These are phyloP conservation scores for Tetheella fluctuosa DNA, from an alignment of 2,888 invertebrate species.

Conservation along the genomic window DNA sequence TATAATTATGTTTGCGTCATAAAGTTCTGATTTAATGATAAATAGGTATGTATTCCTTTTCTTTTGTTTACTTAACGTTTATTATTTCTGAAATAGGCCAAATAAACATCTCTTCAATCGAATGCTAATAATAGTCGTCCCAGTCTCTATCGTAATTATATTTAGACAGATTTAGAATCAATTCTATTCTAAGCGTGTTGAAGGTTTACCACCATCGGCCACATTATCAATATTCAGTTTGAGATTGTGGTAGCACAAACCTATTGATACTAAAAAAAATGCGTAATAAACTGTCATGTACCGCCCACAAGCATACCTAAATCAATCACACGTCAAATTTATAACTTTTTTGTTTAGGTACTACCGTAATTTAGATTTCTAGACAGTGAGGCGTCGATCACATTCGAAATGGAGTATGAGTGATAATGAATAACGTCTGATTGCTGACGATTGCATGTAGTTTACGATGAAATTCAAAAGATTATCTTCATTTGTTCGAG, in stretches of 20 bases:
- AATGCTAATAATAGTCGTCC: not conserved
- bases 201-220: too few species aligned
- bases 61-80: not conserved
- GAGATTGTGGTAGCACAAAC: not conserved
- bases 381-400: slow-evolving; percentile 11
- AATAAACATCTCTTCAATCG: not conserved
- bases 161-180: too few species aligned
- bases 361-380: not conserved
- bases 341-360: not conserved
- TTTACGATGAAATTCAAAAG: not conserved
- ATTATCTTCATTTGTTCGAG: not conserved
- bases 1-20: too few species aligned
- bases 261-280: too few species aligned
- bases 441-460: not conserved
- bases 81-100: not conserved
- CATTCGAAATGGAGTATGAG: slow-evolving; percentile 3
- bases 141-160: not conserved
- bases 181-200: too few species aligned
- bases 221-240: too few species aligned
- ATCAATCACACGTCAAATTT: not conserved
- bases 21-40: not conserved
- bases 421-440: not conserved
- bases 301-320: not conserved
- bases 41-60: not conserved
- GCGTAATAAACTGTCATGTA: not conserved